Evolutionary conservation across 2,797 vertebrate species (phyloP), one percentile per base, ranked within the genome.

Genomic region (Peromyscus melanophrys): DNA sequence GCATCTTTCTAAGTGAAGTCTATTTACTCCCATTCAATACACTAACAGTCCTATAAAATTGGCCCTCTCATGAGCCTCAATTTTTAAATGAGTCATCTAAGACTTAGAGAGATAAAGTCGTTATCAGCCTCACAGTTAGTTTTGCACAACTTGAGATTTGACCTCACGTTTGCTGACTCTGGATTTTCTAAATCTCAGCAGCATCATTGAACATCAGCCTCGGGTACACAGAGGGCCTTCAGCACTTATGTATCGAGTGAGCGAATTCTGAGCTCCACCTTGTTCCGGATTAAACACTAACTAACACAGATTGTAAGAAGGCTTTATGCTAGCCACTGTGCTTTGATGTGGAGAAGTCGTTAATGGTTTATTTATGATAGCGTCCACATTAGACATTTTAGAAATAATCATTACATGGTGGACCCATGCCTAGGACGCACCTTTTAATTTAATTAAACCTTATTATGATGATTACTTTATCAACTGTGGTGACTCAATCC

Each of bases 321-420:
- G 0, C 69, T 71, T 84, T 61, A 21, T 78, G 67, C 40, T 78
- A 91, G 55, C 25, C 73, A 59, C 61, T 63, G 43, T 78, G 14
- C 27, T 82, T 67, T 76, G 63, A 73, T 40, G 40, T 31, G 27
- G 86, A 73, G 31, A 89, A 63, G 12, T 2, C 65, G 6, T 46
- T 90, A 88, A 81, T 67, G 57, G 63, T 71, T 76, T 78, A 90
- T 95, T 73, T 88, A 73, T 75, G 63, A 82, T 57, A 88, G 71
- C 6, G 43, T 23, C 34, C 85, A 27, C 65, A 82, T 93, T 82
- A 88, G 19, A 94, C 88, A 93, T 73, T 55, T 55, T 61, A 91
- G 81, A 94, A 97, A 34, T 46, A 81, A 65, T 78, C n/a, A 55
- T 55, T 90, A 21, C 5, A 23, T 11, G 17, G 31, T 12, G 95